phyloP scores from a whole-genome alignment of 2,888 invertebrate species.

The Tolmerus cingulatus region DNA sequence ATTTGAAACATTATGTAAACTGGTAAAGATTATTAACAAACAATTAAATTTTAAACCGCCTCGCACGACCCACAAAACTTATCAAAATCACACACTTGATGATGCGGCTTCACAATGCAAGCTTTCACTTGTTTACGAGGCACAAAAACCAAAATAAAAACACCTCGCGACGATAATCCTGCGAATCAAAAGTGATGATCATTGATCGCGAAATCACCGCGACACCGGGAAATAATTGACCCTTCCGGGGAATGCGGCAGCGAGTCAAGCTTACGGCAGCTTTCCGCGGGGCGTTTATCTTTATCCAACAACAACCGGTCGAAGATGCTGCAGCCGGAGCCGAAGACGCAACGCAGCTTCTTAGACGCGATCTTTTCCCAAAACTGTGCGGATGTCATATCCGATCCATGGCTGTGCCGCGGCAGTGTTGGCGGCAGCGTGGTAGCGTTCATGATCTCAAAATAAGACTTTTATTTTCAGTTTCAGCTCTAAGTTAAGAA shows the following conservation, averaged over 20 bases:
- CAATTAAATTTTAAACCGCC: background rate
- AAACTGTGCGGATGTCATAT: slow-evolving; percentile 32
- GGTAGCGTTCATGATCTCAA: slow-evolving; percentile 44
- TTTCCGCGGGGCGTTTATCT: background rate
- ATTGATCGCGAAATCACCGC: background rate
- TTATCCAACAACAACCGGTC: background rate
- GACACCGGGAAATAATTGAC: background rate
- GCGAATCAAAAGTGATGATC: background rate
- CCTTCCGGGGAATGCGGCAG: background rate
- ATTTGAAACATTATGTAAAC: background rate
- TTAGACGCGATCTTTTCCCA: slow-evolving; percentile 22
- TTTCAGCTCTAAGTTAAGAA: slow-evolving; percentile 36
- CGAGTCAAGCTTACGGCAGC: background rate
- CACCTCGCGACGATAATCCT: background rate
- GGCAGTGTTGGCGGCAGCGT: slow-evolving; percentile 24
- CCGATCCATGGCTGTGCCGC: slow-evolving; percentile 16
- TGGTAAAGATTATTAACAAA: background rate
- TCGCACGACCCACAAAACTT: background rate
- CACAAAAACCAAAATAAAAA: background rate
- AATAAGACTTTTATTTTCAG: slow-evolving; percentile 46
- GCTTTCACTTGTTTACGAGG: slow-evolving; percentile 8
- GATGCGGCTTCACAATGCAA: background rate
- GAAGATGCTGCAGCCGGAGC: background rate
- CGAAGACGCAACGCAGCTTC: background rate
- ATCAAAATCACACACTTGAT: background rate